Percentiles rank a stretch among this genome's conserved stretches.
Conservation (phyloP, 1,140 invertebrate species). For the Uloborus diversus region DNA sequence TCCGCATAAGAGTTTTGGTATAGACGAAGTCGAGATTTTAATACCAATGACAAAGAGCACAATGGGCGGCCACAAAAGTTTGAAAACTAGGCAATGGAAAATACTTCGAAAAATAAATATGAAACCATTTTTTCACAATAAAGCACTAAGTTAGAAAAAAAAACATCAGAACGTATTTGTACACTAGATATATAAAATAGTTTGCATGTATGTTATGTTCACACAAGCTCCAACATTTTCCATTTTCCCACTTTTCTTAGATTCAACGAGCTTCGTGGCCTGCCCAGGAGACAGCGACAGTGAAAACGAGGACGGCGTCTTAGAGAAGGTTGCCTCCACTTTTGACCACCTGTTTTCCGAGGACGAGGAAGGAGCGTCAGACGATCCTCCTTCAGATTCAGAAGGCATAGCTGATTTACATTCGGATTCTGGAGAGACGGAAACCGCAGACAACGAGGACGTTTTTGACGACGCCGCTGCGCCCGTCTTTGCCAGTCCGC, state of each 20-base stretch:
- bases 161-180: no score
- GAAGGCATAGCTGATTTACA: slow-evolving; percentile 66
- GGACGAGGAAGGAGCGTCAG: slow-evolving; percentile 58
- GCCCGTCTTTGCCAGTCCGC: slow-evolving; percentile 19
- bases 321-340: slow-evolving; percentile 76
- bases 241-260: slow-evolving; percentile 58
- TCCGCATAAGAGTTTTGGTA: no score
- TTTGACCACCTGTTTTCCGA: slow-evolving; percentile 78
- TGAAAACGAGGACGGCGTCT: slow-evolving; percentile 77
- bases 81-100: no score
- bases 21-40: no score
- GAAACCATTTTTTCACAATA: no score
- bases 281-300: slow-evolving; percentile 80
- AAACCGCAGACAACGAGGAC: slow-evolving; percentile 51
- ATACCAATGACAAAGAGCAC: no score
- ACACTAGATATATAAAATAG: no score
- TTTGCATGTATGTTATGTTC: no score
- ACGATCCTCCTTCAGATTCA: slow-evolving; percentile 74
- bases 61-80: no score
- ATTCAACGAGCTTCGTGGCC: slow-evolving; percentile 62
- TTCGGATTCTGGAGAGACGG: slow-evolving; percentile 57
- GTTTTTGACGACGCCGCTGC: slow-evolving; percentile 43
- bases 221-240: no score
- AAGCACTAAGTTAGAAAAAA: no score
- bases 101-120: no score